Conservation (phyloP, 64 coral and sea anemone species). For the Cladopsammia gracilis region DNA sequence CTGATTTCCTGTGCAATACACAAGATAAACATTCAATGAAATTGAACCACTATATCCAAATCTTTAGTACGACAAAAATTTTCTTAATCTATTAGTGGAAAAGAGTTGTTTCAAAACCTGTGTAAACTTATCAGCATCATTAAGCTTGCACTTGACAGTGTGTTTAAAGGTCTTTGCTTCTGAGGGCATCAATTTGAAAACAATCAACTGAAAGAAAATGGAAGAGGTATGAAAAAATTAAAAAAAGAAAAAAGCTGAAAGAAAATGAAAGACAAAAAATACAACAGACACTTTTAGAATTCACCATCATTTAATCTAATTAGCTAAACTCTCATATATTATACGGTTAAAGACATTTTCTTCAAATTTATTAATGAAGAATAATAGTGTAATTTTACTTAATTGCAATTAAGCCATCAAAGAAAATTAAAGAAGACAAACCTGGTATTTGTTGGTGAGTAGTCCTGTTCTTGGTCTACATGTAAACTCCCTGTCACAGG, state of each 20-base stretch:
- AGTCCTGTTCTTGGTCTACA: slow-evolving; percentile 88
- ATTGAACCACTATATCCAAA: background rate
- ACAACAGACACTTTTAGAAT: too few species aligned
- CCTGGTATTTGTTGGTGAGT: slow-evolving; percentile 92
- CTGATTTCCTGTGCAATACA: slow-evolving; percentile 72
- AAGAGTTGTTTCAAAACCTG: slow-evolving; percentile 63
- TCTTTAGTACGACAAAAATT: background rate
- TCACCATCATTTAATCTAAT: too few species aligned
- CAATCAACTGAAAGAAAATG: slow-evolving; percentile 76
- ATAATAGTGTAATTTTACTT: too few species aligned
- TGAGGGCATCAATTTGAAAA: slow-evolving; percentile 74
- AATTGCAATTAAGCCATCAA: background rate
- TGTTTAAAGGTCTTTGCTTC: slow-evolving; percentile 60
- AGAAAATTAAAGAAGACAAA: background rate
- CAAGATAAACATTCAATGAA: background rate
- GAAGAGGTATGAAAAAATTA: background rate
- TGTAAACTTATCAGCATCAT: slow-evolving; percentile 91
- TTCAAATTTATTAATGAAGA: too few species aligned
- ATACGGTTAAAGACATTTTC: too few species aligned
- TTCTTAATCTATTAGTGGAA: background rate
- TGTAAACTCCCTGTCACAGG: slow-evolving; percentile 70
- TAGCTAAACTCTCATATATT: too few species aligned
- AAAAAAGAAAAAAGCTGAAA: background rate
- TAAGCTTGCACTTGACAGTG: slow-evolving; percentile 65
- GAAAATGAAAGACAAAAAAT: background rate